A percentile compares a stretch with the other conserved stretches of the same genome.
These are phyloP conservation scores for Charanyca ferruginea DNA, from an alignment of 2,888 invertebrate species.

Conservation along the genomic window DNA sequence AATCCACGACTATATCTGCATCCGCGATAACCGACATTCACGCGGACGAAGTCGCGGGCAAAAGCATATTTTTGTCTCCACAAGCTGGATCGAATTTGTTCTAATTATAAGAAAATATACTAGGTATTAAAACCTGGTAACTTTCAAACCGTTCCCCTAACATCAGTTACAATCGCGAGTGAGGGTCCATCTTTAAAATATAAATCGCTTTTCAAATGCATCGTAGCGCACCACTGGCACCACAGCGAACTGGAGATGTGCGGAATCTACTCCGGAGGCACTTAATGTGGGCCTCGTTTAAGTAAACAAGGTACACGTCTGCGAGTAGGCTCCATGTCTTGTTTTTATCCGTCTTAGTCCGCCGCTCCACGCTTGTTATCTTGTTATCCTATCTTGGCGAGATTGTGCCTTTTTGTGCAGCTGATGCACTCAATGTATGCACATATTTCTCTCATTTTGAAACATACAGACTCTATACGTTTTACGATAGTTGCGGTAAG, in stretches of 20 bases:
- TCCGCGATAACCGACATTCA: too few relatives aligned
- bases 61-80: background rate
- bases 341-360: constrained; percentile 88
- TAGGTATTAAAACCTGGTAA: background rate
- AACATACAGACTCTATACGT: constrained; percentile 64
- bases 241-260: constrained; percentile 61
- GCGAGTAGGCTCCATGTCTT: constrained; percentile 85
- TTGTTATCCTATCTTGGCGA: constrained; percentile 90
- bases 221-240: constrained; percentile 53
- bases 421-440: constrained; percentile 80
- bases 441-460: constrained; percentile 76
- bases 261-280: constrained; percentile 71
- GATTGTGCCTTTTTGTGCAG: constrained; percentile 88
- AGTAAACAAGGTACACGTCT: constrained; percentile 89
- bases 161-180: background rate
- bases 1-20: too few relatives aligned
- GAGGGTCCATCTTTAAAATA: constrained; percentile 22
- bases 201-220: constrained; percentile 58
- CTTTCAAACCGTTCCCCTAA: background rate
- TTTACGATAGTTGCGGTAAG: constrained; percentile 49
- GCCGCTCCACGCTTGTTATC: constrained; percentile 89
- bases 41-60: too few relatives aligned
- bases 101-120: background rate
- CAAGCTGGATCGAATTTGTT: background rate
- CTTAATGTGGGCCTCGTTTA: constrained; percentile 86